A percentile compares a stretch with the other conserved stretches of the same genome.
Conservation (phyloP, 2,797 vertebrate genomes). For the Premnoplex brunnescens region DNA sequence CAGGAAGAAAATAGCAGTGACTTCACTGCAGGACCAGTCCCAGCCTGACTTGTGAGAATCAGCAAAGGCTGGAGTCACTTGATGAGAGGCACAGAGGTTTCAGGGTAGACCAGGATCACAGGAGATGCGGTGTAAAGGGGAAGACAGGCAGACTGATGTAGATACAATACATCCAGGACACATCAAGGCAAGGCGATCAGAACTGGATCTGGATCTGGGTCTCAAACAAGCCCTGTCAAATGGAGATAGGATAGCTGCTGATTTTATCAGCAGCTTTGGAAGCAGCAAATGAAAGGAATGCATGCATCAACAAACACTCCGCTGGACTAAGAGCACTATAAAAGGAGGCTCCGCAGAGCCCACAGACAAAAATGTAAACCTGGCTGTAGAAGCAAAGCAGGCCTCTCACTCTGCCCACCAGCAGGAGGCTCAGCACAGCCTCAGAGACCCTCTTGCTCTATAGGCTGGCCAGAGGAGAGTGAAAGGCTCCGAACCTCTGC, state of each 20-base stretch:
- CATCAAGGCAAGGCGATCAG: neutral
- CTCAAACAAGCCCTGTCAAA: neutral
- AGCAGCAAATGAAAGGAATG: neutral
- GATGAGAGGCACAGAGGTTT: neutral
- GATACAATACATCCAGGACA: rapidly evolving
- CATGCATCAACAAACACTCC: neutral
- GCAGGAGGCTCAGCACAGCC: neutral
- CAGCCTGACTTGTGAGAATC: neutral
- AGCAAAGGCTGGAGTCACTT: neutral
- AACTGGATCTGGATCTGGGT: neutral
- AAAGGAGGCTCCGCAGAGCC: slow-evolving; percentile 24
- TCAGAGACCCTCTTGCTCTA: neutral
- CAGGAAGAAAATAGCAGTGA: neutral
- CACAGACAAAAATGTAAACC: neutral
- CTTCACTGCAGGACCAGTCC: neutral
- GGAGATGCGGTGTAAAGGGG: neutral
- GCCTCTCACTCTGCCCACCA: neutral
- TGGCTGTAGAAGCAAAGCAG: neutral
- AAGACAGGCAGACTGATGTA: neutral
- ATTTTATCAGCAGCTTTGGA: neutral
- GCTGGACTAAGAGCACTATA: neutral
- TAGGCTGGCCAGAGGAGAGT: neutral
- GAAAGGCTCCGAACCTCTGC: neutral
- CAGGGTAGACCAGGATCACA: neutral
- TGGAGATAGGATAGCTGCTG: neutral